Base-by-base conservation (phyloP, 2,888 invertebrate genomes). In the Lottia gigantea region DNA sequence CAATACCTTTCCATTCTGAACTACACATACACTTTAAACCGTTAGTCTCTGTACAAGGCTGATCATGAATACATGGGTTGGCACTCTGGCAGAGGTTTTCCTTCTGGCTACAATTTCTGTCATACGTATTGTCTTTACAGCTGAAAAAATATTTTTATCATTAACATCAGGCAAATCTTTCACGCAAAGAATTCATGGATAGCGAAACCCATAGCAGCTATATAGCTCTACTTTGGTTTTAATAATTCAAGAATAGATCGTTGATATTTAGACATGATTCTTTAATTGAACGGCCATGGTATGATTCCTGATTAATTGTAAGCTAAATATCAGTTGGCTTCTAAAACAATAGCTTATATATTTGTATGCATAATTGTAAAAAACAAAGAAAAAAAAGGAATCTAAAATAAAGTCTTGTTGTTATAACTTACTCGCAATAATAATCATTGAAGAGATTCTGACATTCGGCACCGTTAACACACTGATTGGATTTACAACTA, bases 21-120 rank as follows among this genome's bases (percentile, higher is more conserved):
- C 69, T 71, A 86, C 96, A 96, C 0, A 95, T 95, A 46, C 19
- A 62, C n/a, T 15, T 69, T 31, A 47, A 55, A 15, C 72, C 70
- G 8, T 49, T 23, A 8, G 49, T 64, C 8, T 76, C 75, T 4
- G 62, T 61, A 83, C 97, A 97, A 0, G 93, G 94, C 14, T 95
- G 97, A 45, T 95, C 95, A 84, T 96, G 95, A 83, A 95, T 95
- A 83, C 97, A 97, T 0, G 96, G 96, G 49, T 94, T 92, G 68
- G 79, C 77, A 66, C 76, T 75, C 4, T 92, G 91, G 84, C 97
- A 98, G 80, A 97, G 96, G 85, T 96, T 95, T 16, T 96, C 94
- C 85, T 96, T 95, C 0, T 95, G 90, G 87, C 97, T 95, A 87
- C 97, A 98, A 85, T 95, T 95, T 81, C 94, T 94, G 0, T 82